Conservation (phyloP, 2,888 invertebrate species). For the Dicycla oo region DNA sequence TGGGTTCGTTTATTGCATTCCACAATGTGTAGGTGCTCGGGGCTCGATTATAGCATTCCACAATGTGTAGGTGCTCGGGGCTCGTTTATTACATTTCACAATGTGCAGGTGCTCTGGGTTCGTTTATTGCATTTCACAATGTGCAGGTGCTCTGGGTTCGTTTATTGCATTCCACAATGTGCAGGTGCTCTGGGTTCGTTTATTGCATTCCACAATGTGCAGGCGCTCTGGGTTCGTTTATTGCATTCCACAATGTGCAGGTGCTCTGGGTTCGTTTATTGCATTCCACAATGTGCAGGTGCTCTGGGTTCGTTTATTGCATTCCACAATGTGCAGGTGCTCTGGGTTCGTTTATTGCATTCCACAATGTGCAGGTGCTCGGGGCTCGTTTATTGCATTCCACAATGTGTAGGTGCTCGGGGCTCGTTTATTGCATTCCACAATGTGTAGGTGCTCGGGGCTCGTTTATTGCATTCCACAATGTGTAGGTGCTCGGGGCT, state of each 20-base stretch:
- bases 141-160: background rate
- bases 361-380: background rate
- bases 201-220: background rate
- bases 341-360: background rate
- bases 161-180: too few species aligned
- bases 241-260: too few species aligned
- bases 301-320: background rate
- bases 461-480: too few species aligned
- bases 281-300: background rate
- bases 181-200: too few species aligned
- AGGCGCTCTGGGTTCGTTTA: background rate
- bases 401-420: too few species aligned
- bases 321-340: too few species aligned
- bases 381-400: background rate
- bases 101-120: too few species aligned
- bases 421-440: background rate
- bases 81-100: too few species aligned
- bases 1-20: background rate
- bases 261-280: too few species aligned
- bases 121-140: background rate
- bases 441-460: background rate
- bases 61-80: background rate
- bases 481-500: too few species aligned
- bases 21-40: too few species aligned
- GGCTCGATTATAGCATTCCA: background rate